Percentiles rank a stretch among this genome's conserved stretches.
These are phyloP conservation scores for Sarcophaga rosellei DNA, from an alignment of 2,888 invertebrate genomes.

Conservation along the genomic window DNA sequence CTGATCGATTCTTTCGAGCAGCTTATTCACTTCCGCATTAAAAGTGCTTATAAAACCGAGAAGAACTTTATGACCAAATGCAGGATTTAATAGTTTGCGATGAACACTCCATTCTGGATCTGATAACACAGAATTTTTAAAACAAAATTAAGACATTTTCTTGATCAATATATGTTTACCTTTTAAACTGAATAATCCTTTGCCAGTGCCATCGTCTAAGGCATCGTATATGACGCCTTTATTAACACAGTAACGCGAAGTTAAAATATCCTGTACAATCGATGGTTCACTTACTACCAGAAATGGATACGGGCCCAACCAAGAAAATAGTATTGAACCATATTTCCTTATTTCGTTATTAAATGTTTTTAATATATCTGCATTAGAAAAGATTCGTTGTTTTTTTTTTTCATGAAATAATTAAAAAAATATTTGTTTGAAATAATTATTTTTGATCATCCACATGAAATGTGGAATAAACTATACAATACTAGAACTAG, in stretches of 20 bases:
- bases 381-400: slow-evolving; percentile 11
- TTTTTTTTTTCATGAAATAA: background rate
- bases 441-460: no score
- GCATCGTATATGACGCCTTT: slow-evolving; percentile 76
- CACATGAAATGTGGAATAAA: no score
- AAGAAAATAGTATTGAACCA: slow-evolving; percentile 74
- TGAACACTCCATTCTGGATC: slow-evolving; percentile 78
- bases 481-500: no score
- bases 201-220: slow-evolving; percentile 76
- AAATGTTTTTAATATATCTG: slow-evolving; percentile 73
- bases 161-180: slow-evolving; percentile 67
- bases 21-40: slow-evolving; percentile 73
- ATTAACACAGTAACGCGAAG: slow-evolving; percentile 77
- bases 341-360: slow-evolving; percentile 70
- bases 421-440: background rate
- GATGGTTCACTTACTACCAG: slow-evolving; percentile 77
- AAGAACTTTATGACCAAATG: slow-evolving; percentile 77
- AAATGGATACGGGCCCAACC: slow-evolving; percentile 79
- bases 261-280: slow-evolving; percentile 75
- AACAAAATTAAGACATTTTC: background rate
- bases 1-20: slow-evolving; percentile 70
- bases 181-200: slow-evolving; percentile 75
- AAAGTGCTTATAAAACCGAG: slow-evolving; percentile 77
- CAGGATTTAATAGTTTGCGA: slow-evolving; percentile 77
- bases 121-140: slow-evolving; percentile 26